Base-by-base conservation (phyloP, 37 sponge, comb jelly and placozoan species). In the Agelas oroides region DNA sequence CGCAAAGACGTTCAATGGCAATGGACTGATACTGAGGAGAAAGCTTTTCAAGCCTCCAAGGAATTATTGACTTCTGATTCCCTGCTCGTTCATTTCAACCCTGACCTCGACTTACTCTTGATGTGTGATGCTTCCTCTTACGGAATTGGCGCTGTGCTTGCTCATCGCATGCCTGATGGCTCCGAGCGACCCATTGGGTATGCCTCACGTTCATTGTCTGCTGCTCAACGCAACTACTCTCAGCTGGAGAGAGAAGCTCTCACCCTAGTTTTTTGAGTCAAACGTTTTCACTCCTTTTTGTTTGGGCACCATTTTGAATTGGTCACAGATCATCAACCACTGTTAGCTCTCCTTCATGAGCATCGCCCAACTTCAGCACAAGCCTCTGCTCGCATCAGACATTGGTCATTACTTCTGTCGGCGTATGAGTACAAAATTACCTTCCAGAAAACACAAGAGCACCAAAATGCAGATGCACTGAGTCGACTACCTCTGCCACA, bases 11-110 rank as follows among this genome's bases (percentile, higher is more conserved):
- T 56, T 19, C 58, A 56, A 15, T 56, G 58, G 18, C 15, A 56
- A 18, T 81, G 88, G 88, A 40, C 30, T 11, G 6, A 20, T 35
- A 61, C 70, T 35, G 84, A 89, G 41, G 60, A 28, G 30, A 8
- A 77, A 38, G 84, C 89, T 18, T 89, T 89, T 38, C 33, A 82
- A 37, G 34, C 27, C 24, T 77, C 84, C 24, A 89, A 89, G 53
- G 46, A 78, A 0, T 14, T 54, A 19, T 79, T 83, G 1, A 64
- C 58, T 53, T 57, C 74, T 5, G 40, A 46, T 12, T 37, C n/a
- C n/a, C 53, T 89, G 13, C 57, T 83, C 5, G 64, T 76, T 16
- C 82, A 88, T 59, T 89, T 35, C 59, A 67, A 89, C 40, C n/a
- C n/a, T n/a, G n/a, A n/a, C n/a, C n/a, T n/a, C n/a, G n/a, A n/a